Evolutionary conservation across 64 coral and sea anemone species (phyloP), one percentile per base, ranked within the genome.

Genomic region (Cladopsammia gracilis): DNA sequence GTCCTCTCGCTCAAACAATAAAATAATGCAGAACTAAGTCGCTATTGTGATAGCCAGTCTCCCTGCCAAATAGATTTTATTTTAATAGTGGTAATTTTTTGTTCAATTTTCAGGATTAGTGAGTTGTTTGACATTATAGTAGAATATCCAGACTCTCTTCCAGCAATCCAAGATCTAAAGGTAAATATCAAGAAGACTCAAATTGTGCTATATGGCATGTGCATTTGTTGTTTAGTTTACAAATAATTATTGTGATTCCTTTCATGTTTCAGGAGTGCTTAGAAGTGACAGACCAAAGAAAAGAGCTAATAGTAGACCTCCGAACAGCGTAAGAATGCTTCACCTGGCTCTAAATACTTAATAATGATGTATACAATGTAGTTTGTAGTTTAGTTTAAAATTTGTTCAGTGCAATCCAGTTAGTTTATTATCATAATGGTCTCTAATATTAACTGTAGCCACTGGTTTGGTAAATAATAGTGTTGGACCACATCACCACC

Each of bases 111-210:
- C 69, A 98, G 96, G 70, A 98, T 98, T 68, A 87, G 89, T 77
- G 93, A 98, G 66, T 80, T 98, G 70, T 98, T 98, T 74, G 88
- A 73, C 18, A 98, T 98, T 56, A 98, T 98, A 68, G 94, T 98
- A 23, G 96, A 98, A 52, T 98, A 92, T 64, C 96, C 96, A 16
- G 96, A 98, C 42, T 98, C 96, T 25, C 94, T 95, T 26, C 94
- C 94, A 60, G 93, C 96, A 66, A 85, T 98, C 48, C 73, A 93
- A 76, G 96, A 98, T 77, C 87, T 98, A 5, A 98, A 98, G 93
- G 96, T 98, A 62, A 68, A 16, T 22, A 15, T 56, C 5, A 56
- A 56, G 12, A 56, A 56, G 7, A 12, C 53, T 56, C 53, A 56
- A 56, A 12, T 56, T 56, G 7, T 56, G 7, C 12, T 44, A 18